phyloP scores from a whole-genome alignment of 37 sponge, comb jelly and placozoan species.

The Chondrosia reniformis region DNA sequence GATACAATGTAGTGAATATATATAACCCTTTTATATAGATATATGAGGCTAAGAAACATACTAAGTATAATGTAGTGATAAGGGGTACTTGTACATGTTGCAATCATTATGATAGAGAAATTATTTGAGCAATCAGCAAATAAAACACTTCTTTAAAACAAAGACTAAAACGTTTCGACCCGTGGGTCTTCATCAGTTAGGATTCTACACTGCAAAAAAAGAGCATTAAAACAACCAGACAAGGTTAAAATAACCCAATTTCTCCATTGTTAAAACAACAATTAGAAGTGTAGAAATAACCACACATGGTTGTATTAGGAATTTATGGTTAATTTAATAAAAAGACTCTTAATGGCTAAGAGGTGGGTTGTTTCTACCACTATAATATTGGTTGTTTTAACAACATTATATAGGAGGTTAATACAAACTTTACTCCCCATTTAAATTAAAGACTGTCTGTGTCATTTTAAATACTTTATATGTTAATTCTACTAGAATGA shows the following conservation, averaged over 20 bases:
- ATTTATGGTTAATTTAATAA: neutral
- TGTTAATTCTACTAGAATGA: neutral
- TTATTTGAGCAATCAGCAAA: too few species aligned
- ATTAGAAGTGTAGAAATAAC: neutral
- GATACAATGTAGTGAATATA: too few species aligned
- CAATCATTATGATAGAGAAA: too few species aligned
- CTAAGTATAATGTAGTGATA: too few species aligned
- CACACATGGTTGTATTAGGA: neutral
- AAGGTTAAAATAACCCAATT: neutral
- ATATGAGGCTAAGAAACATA: too few species aligned
- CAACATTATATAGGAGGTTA: neutral
- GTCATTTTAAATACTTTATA: neutral
- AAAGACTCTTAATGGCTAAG: neutral
- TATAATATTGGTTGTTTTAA: neutral
- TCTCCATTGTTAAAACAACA: neutral
- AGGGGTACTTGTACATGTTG: too few species aligned
- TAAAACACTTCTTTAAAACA: too few species aligned
- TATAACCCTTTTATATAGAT: too few species aligned
- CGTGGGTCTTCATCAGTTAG: too few species aligned
- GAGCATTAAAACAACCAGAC: slow-evolving; percentile 2
- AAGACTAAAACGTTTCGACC: too few species aligned
- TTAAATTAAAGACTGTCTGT: too few species aligned
- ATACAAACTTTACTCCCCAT: too few species aligned
- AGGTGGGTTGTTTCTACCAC: neutral
- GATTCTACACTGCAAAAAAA: slow-evolving; percentile 12